Evolutionary conservation across 2,888 invertebrate genomes (phyloP).

Genomic region (Lithosia quadra): DNA sequence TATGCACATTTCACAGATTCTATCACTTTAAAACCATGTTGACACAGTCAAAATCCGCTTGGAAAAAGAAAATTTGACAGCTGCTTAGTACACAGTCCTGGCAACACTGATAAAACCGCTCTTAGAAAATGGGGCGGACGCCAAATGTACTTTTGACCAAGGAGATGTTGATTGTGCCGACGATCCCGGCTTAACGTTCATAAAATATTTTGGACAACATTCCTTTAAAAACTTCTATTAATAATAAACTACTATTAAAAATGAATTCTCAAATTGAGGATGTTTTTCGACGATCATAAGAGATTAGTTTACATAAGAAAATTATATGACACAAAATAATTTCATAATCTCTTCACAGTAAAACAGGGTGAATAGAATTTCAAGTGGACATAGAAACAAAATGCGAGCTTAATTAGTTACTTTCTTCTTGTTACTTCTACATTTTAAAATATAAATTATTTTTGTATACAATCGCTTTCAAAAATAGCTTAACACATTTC

Average conservation of each 20-base stretch:
- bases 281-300: not conserved
- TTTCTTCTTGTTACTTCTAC: too few relatives aligned
- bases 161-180: not conserved
- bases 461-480: not conserved
- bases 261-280: not conserved
- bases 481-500: not conserved
- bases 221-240: not conserved
- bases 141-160: not conserved
- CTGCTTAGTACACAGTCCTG: not conserved
- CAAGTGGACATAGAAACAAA: not conserved
- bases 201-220: not conserved
- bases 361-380: constrained; percentile 1
- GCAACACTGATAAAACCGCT: not conserved
- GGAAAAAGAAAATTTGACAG: not conserved
- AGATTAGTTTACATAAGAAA: constrained; percentile 31
- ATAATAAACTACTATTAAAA: not conserved
- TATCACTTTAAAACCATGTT: not conserved
- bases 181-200: too few relatives aligned
- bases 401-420: not conserved
- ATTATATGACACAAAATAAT: constrained; percentile 37
- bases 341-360: constrained; percentile 33
- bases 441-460: not conserved
- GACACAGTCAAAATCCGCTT: not conserved
- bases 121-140: not conserved
- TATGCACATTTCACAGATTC: not conserved